Percentiles rank a stretch among this genome's conserved stretches.
phyloP scores from a whole-genome alignment of 2,797 vertebrate genomes.

The Epinephelus awoara region DNA sequence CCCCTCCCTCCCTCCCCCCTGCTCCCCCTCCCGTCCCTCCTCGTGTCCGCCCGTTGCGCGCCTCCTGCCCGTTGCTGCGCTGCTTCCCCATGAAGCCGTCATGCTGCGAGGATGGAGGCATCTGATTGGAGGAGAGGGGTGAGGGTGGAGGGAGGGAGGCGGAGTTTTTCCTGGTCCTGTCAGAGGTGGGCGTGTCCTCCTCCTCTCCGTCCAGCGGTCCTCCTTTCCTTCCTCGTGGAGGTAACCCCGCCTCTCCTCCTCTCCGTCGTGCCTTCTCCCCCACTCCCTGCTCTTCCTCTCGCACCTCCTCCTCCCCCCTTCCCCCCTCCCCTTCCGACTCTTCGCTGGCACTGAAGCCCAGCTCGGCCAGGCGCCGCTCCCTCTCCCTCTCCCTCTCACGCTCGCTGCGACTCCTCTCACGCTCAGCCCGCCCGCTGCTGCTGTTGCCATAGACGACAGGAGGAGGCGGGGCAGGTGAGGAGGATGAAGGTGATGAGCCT shows the following conservation, averaged over 20 bases:
- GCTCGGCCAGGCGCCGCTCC: constrained; percentile 81
- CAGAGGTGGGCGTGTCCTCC: constrained; percentile 67
- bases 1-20: constrained; percentile 66
- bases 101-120: constrained; percentile 70
- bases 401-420: constrained; percentile 69
- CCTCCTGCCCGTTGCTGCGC: constrained; percentile 86
- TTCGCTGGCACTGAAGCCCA: constrained; percentile 89
- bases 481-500: constrained; percentile 69
- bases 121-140: constrained; percentile 84
- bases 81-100: constrained; percentile 78
- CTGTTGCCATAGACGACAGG: constrained; percentile 70
- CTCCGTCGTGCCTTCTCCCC: constrained; percentile 76
- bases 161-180: constrained; percentile 80
- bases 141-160: constrained; percentile 74
- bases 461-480: constrained; percentile 66
- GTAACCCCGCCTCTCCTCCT: constrained; percentile 71
- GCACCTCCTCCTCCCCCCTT: constrained; percentile 57
- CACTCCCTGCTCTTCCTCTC: constrained; percentile 57
- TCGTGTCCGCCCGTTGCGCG: constrained; percentile 85
- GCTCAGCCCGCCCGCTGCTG: constrained; percentile 51
- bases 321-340: constrained; percentile 84
- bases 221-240: constrained; percentile 69
- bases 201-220: constrained; percentile 78
- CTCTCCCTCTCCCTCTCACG: constrained; percentile 76
- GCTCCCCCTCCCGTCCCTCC: constrained; percentile 62